phyloP scores from a whole-genome alignment of 2,797 vertebrate genomes.

The Hippoglossus hippoglossus region DNA sequence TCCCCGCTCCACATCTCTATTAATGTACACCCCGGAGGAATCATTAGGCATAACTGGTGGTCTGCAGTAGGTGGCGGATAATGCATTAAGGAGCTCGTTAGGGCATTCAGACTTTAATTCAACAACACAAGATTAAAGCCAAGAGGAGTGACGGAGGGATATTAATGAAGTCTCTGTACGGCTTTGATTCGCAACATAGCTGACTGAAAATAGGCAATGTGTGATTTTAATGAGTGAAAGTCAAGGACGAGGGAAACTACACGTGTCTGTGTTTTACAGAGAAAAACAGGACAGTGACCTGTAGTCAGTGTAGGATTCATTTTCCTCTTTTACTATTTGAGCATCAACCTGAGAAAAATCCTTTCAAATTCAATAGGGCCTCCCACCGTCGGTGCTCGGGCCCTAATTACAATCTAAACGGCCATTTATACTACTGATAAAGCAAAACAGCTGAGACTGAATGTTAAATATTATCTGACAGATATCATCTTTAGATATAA shows the following conservation, averaged over 20 bases:
- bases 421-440: background rate
- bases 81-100: constrained; percentile 59
- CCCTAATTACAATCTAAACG: background rate
- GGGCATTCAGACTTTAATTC: constrained; percentile 49
- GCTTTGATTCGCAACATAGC: constrained; percentile 36
- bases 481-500: background rate
- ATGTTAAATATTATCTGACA: background rate
- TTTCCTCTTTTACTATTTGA: background rate
- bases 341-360: background rate
- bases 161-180: constrained; percentile 46
- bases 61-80: constrained; percentile 49
- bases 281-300: background rate
- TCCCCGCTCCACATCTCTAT: constrained; percentile 41
- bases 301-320: background rate
- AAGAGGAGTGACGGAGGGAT: constrained; percentile 30
- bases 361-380: no score
- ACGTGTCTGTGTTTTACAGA: constrained; percentile 7
- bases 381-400: no score
- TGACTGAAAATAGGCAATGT: constrained; percentile 43
- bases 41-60: constrained; percentile 37
- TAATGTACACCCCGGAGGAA: constrained; percentile 43
- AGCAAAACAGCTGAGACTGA: background rate
- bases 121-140: constrained; percentile 43
- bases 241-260: constrained; percentile 14
- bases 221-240: constrained; percentile 43